phyloP scores from a whole-genome alignment of 1,140 invertebrate genomes.

The Cryptotermes secundus region DNA sequence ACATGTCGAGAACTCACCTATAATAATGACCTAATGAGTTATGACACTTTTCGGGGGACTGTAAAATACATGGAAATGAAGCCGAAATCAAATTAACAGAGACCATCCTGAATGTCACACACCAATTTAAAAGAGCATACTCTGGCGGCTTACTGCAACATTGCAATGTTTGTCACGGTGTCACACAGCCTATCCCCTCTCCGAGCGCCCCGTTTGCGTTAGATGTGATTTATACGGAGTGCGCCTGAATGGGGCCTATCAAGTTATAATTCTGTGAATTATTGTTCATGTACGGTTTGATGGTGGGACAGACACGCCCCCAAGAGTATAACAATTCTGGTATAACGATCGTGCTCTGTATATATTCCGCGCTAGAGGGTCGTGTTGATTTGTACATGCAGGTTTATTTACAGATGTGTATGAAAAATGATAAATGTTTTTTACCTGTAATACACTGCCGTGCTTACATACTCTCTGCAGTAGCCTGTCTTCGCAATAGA shows the following conservation, averaged over 20 bases:
- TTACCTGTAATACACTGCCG: too few species aligned
- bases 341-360: too few species aligned
- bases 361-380: too few species aligned
- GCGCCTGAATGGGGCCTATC: neutral
- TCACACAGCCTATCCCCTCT: too few species aligned
- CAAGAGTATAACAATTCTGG: too few species aligned
- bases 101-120: neutral
- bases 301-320: neutral
- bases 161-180: too few species aligned
- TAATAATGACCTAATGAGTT: neutral
- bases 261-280: neutral
- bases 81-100: neutral
- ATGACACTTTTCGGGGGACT: neutral
- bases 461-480: too few species aligned
- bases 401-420: too few species aligned
- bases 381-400: too few species aligned
- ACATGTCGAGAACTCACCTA: neutral
- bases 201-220: neutral
- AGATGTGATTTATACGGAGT: neutral
- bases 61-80: neutral
- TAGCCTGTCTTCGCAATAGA: too few species aligned
- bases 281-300: neutral
- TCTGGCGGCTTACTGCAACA: too few species aligned
- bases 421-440: too few species aligned
- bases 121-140: constrained; percentile 1